These are phyloP conservation scores for Temnothorax ravouxi DNA, from an alignment of 2,888 invertebrate genomes.

Conservation along the genomic window DNA sequence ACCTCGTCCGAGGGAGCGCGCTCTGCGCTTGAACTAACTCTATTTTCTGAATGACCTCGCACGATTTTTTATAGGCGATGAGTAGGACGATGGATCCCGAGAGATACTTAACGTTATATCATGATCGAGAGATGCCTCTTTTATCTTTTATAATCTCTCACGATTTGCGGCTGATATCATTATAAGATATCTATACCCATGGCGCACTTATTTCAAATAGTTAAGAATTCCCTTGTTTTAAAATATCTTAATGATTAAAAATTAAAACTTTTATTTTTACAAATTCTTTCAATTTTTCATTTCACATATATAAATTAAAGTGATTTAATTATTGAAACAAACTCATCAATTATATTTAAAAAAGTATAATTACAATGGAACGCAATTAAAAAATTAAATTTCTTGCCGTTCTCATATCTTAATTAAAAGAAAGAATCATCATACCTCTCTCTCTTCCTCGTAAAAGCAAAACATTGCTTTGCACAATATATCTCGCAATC, in stretches of 20 bases:
- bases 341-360: background rate
- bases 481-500: constrained; percentile 20
- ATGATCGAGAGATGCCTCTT: constrained; percentile 1
- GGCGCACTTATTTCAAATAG: background rate
- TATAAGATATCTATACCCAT: background rate
- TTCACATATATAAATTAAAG: background rate
- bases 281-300: background rate
- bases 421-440: background rate
- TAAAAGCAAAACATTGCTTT: background rate
- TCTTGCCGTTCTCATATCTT: background rate
- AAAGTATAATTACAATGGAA: background rate
- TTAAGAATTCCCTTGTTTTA: background rate
- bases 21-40: constrained; percentile 32
- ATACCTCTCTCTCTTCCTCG: background rate
- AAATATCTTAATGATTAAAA: background rate
- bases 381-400: constrained; percentile 24
- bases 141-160: constrained; percentile 25
- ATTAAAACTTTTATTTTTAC: background rate
- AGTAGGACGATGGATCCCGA: constrained; percentile 1
- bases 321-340: background rate
- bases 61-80: background rate
- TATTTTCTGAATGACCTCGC: constrained; percentile 13
- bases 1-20: constrained; percentile 2
- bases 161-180: constrained; percentile 9
- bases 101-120: background rate